Conservation (phyloP, 2,113 vertebrate genomes). For the Nerophis ophidion region DNA sequence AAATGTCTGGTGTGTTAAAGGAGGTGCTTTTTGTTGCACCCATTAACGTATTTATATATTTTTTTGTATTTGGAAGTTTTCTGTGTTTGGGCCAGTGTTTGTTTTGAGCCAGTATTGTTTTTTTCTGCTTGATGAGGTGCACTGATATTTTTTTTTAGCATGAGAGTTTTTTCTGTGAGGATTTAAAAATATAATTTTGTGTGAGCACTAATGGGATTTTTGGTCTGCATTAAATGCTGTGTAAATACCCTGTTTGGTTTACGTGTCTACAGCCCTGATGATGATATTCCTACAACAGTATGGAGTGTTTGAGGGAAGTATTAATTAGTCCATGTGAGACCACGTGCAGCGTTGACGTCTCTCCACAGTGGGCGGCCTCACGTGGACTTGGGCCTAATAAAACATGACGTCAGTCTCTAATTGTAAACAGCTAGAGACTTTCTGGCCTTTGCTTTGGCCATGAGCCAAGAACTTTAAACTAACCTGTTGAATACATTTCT, state of each 20-base stretch:
- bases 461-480: constrained; percentile 31
- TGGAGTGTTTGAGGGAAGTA: constrained; percentile 17
- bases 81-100: not conserved
- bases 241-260: constrained; percentile 6
- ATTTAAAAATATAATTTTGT: constrained; percentile 12
- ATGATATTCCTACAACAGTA: constrained; percentile 3
- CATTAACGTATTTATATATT: constrained; percentile 5
- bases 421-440: constrained; percentile 39
- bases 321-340: constrained; percentile 25
- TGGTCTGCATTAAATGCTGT: constrained; percentile 43
- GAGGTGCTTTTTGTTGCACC: constrained; percentile 1
- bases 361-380: constrained; percentile 55
- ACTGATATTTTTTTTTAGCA: constrained; percentile 7
- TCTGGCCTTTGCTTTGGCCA: constrained; percentile 15
- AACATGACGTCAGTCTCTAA: constrained; percentile 45
- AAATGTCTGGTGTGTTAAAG: constrained; percentile 5
- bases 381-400: constrained; percentile 46
- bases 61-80: constrained; percentile 9
- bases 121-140: constrained; percentile 11
- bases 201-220: constrained; percentile 17
- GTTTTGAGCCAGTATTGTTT: not conserved
- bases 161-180: constrained; percentile 10
- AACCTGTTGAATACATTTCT: no score
- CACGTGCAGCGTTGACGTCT: constrained; percentile 27
- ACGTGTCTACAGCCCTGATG: not conserved